Base-by-base conservation (phyloP, 2,888 invertebrate species). In the Oligia strigilis region DNA sequence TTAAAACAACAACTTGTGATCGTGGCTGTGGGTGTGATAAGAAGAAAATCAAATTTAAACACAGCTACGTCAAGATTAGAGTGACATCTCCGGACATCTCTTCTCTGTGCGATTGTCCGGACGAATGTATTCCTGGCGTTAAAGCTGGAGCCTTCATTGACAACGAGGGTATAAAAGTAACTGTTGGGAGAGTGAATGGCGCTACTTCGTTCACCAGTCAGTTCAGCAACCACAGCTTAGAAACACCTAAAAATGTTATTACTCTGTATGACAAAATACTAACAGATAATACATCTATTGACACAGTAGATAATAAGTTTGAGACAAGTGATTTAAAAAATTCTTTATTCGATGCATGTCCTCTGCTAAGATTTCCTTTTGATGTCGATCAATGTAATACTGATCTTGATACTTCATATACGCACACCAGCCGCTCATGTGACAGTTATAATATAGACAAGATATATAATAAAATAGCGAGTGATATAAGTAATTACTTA, bases 1-100 rank as follows among this genome's bases (percentile, higher is more conserved):
- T 90, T 8, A 95, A 94, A 93, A 93, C 93, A 11, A 94, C 94
- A 29, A 95, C 92, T 36, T 95, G 95, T 85, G 95, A 95, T 73
- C 90, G 93, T 77, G 95, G 91, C 36, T 95, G 95, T 84, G 95
- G 95, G 17, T 95, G 95, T 88, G 95, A 95, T 81, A 95, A 93
- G 86, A 95, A 95, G 81, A 96, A 95, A 93, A 95, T 95, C 55
- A 91, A 92, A 91, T 96, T 96, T 87, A 96, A 95, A 87, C 95
- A 95, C 67, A 95, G 95, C 82, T 95, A 95, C 60, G 93, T 96
- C 0, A 95, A 95, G 90, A 95, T 96, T 78, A 92, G 93, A 90
- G 95, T 95, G 0, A 95, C 95, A 60, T 95, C 95, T 46, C 95
- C 95, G 13, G 95, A 95, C 75, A 93, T 95, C 88, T 94, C 95